Evolutionary conservation across 64 coral and sea anemone genomes (phyloP).

Genomic region (Montipora capricornis): DNA sequence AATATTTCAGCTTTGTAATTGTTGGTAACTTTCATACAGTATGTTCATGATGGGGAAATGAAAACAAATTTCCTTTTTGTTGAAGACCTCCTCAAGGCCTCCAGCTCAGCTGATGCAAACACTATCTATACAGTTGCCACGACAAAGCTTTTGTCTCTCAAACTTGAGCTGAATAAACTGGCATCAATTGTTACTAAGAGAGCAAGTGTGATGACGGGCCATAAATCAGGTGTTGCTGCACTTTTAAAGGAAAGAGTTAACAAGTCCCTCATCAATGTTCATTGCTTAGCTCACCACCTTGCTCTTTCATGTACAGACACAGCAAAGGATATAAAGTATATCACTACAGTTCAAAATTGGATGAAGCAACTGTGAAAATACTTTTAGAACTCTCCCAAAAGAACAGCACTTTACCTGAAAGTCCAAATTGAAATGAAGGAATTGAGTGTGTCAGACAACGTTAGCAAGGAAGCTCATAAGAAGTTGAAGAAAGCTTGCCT

Average conservation of each 20-base stretch:
- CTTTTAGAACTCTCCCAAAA: not conserved
- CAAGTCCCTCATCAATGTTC: constrained; percentile 23
- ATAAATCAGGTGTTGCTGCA: constrained; percentile 22
- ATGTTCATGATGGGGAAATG: constrained; percentile 3
- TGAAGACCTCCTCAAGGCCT: constrained; percentile 25
- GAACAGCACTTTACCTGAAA: not conserved
- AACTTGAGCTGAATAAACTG: constrained; percentile 18
- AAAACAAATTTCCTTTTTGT: constrained; percentile 21
- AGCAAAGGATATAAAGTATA: constrained; percentile 20
- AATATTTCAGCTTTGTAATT: not conserved
- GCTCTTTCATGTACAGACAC: constrained; percentile 15
- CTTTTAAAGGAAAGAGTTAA: constrained; percentile 29
- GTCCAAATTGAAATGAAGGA: not conserved
- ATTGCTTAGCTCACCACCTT: constrained; percentile 15
- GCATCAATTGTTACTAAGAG: constrained; percentile 10
- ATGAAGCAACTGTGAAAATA: constrained; percentile 11
- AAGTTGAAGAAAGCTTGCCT: constrained; percentile 7
- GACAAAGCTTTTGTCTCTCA: constrained; percentile 21
- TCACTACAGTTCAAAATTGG: constrained; percentile 18
- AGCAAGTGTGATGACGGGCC: constrained; percentile 11
- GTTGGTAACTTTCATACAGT: not conserved
- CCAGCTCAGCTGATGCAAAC: constrained; percentile 5
- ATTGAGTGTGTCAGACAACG: not conserved
- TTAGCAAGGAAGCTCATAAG: constrained; percentile 16
- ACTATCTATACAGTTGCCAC: constrained; percentile 1